phyloP scores from a whole-genome alignment of 2,888 invertebrate species.

The Drosophila algonquin region DNA sequence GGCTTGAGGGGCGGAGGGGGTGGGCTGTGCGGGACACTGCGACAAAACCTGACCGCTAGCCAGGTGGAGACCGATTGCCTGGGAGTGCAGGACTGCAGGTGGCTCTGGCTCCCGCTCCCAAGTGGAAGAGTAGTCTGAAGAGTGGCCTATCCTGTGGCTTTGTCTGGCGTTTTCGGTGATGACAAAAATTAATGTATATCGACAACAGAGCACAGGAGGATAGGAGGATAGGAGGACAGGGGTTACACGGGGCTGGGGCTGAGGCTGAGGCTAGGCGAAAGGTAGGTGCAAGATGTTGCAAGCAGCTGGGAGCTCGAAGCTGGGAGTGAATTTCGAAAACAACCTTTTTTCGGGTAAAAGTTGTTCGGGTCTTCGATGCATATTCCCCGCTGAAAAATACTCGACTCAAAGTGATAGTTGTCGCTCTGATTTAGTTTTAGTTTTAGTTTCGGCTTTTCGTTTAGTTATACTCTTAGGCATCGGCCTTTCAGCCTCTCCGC shows the following conservation, averaged over 20 bases:
- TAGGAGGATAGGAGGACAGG: constrained; percentile 10
- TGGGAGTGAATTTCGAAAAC: constrained; percentile 54
- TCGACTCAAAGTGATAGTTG: constrained; percentile 66
- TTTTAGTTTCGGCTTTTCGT: constrained; percentile 41
- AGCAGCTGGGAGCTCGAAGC: constrained; percentile 14
- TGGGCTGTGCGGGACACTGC: constrained; percentile 10
- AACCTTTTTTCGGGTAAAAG: constrained; percentile 71
- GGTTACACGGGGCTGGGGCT: constrained; percentile 1
- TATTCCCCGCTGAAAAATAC: constrained; percentile 39
- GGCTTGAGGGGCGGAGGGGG: neutral
- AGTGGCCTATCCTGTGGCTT: constrained; percentile 19
- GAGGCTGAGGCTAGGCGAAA: constrained; percentile 12
- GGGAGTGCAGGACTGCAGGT: constrained; percentile 38
- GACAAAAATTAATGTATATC: constrained; percentile 68
- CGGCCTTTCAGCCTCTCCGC: neutral
- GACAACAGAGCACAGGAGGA: constrained; percentile 23
- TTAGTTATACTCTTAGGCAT: neutral
- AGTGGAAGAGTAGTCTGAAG: constrained; percentile 13
- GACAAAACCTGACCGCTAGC: constrained; percentile 37
- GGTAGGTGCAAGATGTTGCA: constrained; percentile 29
- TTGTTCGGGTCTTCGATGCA: constrained; percentile 55
- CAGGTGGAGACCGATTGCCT: constrained; percentile 16
- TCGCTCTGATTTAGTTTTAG: constrained; percentile 59
- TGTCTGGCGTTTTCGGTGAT: constrained; percentile 24
- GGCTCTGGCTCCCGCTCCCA: constrained; percentile 19